Conservation (phyloP, 2,113 vertebrate genomes). For the Carassius gibelio region DNA sequence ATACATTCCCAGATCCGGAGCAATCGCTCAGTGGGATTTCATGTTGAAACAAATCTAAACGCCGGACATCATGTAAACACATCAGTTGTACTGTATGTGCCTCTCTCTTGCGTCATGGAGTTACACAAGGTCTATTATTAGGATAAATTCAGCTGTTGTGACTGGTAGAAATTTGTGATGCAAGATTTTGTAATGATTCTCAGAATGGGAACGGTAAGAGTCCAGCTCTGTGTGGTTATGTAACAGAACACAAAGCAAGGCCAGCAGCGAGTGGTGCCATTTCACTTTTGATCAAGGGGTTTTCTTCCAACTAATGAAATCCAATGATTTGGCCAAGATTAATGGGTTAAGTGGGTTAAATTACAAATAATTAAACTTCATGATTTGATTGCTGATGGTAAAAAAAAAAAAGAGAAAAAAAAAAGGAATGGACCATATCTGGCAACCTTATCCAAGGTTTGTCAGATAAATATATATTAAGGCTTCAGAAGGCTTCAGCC, state of each 20-base stretch:
- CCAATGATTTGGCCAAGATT: too few species aligned
- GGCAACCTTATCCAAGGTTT: too few species aligned
- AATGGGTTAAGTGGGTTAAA: too few species aligned
- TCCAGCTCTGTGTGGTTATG: background rate
- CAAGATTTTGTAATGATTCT: constrained; percentile 28
- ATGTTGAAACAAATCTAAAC: constrained; percentile 33
- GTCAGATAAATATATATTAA: too few species aligned
- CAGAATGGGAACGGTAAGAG: background rate
- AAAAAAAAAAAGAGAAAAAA: too few species aligned
- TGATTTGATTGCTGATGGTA: background rate
- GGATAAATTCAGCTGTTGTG: background rate
- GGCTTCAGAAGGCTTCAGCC: too few species aligned
- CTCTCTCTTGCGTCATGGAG: background rate
- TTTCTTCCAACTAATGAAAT: background rate
- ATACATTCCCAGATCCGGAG: constrained; percentile 34
- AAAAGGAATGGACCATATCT: too few species aligned
- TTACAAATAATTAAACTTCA: background rate
- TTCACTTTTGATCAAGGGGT: background rate
- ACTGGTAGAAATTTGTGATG: background rate
- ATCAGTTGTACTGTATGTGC: background rate
- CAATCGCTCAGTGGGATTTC: constrained; percentile 34
- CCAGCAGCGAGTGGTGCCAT: background rate
- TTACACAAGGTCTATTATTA: background rate
- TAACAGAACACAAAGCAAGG: background rate
- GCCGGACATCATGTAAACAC: constrained; percentile 12